Evolutionary conservation across 2,797 vertebrate genomes (phyloP), one percentile per base, ranked within the genome.

Genomic region (Glyptemys insculpta): DNA sequence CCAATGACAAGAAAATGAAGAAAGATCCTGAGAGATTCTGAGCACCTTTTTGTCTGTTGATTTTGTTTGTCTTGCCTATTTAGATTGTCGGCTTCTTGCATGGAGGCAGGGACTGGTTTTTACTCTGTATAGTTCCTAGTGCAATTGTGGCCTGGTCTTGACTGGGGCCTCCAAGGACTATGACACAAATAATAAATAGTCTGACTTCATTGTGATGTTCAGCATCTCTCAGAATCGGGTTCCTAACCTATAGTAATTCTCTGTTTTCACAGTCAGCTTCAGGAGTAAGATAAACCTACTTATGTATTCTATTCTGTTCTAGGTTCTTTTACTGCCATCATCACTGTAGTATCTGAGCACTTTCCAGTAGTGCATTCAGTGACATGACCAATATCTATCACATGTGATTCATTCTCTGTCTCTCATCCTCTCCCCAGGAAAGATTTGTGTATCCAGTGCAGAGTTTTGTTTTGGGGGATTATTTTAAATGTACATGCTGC

Each of bases 121-220:
- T 94, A 29, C 80, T 81, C 80, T 14, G 8, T 49, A 31, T 12
- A 31, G 27, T 76, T 76, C 41, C 25, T 76, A 47, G 12, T 29
- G 27, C 41, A 76, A 14, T 68, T 94, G 72, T 92, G 86, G 87
- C 81, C 87, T 87, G 54, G 12, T 25, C 78, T 91, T 88, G 65
- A 50, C 91, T 94, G 85, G 41, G 86, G 54, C 47, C 91, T 84
- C 79, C 84, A 79, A 49, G 72, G 1, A 1, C 50, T 86, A 53
- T 47, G 82, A 92, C 94, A 65, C 54, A 94, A 94, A 92, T 85
- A 96, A 80, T 41, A 62, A 84, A 56, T 86, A 27, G 27, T 10
- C 27, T 49, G 44, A 74, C 84, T 92, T 88, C 41, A 53, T 72
- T 1, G 7, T 80, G 47, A 34, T 87, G 37, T 65, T 92, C 87